Percentiles rank a stretch among this genome's conserved stretches.
These are phyloP conservation scores for Tyrophagus putrescentiae DNA, from an alignment of 1,140 invertebrate genomes.

Conservation along the genomic window DNA sequence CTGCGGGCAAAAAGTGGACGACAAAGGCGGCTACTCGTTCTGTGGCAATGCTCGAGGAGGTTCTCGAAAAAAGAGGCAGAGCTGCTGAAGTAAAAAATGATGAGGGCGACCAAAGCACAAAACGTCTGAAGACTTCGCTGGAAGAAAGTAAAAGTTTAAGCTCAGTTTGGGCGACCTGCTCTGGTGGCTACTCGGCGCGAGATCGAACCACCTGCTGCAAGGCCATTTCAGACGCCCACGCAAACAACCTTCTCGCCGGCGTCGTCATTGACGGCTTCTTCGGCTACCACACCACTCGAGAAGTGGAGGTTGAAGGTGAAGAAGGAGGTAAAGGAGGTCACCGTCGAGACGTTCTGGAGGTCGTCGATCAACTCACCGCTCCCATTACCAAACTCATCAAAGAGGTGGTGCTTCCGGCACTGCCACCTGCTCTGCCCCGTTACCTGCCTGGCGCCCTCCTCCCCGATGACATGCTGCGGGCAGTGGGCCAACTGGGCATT, in stretches of 20 bases:
- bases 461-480: background rate
- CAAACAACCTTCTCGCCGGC: background rate
- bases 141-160: too few relatives aligned
- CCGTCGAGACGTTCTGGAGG: too few relatives aligned
- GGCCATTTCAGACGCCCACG: background rate
- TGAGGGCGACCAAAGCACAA: background rate
- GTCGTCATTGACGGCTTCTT: constrained; percentile 1
- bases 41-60: background rate
- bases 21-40: constrained; percentile 4
- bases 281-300: background rate
- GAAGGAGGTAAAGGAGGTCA: too few relatives aligned
- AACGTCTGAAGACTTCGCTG: too few relatives aligned
- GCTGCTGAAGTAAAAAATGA: background rate
- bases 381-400: too few relatives aligned
- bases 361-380: too few relatives aligned
- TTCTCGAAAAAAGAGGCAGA: background rate
- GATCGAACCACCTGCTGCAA: background rate
- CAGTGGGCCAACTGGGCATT: background rate
- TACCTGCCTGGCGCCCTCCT: background rate
- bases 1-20: background rate
- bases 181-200: background rate
- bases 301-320: background rate
- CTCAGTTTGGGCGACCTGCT: background rate
- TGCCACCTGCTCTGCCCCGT: background rate
- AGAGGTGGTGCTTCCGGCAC: background rate